phyloP scores from a whole-genome alignment of 2,888 invertebrate genomes.

The Amphiduros pacificus region DNA sequence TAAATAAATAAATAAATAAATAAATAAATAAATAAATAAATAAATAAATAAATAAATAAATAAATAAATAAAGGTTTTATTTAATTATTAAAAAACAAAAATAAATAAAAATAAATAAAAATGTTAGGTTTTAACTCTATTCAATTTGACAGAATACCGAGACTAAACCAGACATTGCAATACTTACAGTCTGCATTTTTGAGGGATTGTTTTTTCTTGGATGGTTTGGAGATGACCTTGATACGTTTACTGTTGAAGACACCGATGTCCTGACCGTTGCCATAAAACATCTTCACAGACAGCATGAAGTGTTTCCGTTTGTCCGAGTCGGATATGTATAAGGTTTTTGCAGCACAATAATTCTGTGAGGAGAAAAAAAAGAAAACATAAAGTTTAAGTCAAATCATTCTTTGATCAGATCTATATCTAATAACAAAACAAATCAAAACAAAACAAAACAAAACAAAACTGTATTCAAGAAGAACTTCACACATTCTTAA shows the following conservation, averaged over 20 bases:
- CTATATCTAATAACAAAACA: too few relatives aligned
- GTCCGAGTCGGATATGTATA: slow-evolving; percentile 98
- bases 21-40: too few relatives aligned
- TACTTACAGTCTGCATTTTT: slow-evolving; percentile 90
- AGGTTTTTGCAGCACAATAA: slow-evolving; percentile 98
- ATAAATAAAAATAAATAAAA: too few relatives aligned
- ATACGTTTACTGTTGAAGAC: slow-evolving; percentile 98
- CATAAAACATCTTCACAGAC: slow-evolving; percentile 98
- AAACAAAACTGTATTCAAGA: too few relatives aligned
- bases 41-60: too few relatives aligned
- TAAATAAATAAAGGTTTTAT: neutral
- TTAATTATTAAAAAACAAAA: neutral
- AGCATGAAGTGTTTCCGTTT: slow-evolving; percentile 99
- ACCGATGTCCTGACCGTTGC: slow-evolving; percentile 96
- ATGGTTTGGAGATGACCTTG: slow-evolving; percentile 99
- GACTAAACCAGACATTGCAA: too few relatives aligned
- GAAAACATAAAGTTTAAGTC: too few relatives aligned
- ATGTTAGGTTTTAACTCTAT: neutral
- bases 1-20: too few relatives aligned
- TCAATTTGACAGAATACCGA: neutral
- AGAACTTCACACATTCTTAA: too few relatives aligned
- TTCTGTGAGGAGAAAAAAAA: slow-evolving; percentile 64
- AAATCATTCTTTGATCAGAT: too few relatives aligned
- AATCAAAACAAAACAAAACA: too few relatives aligned
- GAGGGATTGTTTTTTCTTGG: slow-evolving; percentile 98